Evolutionary conservation across 2,113 vertebrate species (phyloP).

Genomic region (Rhipidura dahli): DNA sequence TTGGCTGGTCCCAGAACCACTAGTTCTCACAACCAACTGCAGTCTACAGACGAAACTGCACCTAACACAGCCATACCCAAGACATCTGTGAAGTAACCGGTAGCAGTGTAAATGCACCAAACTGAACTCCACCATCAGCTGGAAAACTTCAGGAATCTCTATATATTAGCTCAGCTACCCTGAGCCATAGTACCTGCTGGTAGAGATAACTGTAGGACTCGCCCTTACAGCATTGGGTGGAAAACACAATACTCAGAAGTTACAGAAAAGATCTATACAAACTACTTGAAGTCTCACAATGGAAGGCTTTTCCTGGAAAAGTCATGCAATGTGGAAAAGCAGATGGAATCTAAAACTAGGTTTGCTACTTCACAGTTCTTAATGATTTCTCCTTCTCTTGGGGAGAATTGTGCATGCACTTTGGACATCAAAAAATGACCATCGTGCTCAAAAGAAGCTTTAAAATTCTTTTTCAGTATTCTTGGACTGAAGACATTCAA

Average conservation of each 20-base stretch:
- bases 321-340: background rate
- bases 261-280: background rate
- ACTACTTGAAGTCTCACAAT: background rate
- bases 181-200: background rate
- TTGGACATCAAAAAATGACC: background rate
- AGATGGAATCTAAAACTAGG: background rate
- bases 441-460: background rate
- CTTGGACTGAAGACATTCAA: background rate
- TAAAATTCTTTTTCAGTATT: background rate
- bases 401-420: background rate
- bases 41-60: background rate
- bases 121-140: background rate
- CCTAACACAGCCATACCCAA: fast-evolving
- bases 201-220: background rate
- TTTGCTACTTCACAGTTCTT: background rate
- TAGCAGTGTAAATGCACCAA: background rate
- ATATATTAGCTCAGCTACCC: background rate
- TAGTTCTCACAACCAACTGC: too few relatives aligned
- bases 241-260: background rate
- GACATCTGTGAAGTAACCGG: background rate
- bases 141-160: background rate
- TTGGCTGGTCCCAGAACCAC: background rate
- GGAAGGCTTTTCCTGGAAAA: background rate
- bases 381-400: background rate
- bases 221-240: background rate